Base-by-base conservation (phyloP, 2,888 invertebrate genomes). In the Tetragonula carbonaria region DNA sequence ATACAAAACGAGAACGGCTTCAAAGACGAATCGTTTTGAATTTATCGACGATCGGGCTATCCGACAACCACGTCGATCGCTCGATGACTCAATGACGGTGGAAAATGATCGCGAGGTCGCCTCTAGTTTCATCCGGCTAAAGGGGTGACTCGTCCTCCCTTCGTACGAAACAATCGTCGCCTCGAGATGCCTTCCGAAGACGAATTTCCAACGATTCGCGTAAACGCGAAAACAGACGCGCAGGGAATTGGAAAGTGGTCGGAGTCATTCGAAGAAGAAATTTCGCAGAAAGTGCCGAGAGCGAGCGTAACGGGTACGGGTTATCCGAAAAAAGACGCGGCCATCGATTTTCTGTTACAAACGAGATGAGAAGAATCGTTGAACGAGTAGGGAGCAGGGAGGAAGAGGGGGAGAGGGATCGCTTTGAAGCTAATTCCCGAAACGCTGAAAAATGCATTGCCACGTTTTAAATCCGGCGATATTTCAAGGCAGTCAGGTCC, bases 1-100 rank as follows among this genome's bases (percentile, higher is more conserved):
- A 88, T 89, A 89, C 88, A 92, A 71, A 91, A 91, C 88, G 89
- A 88, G 87, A 63, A 14, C 23, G 51, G 38, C 71, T 33, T 66
- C 68, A n/a, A 77, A 76, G 80, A 74, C n/a, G 79, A 68, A 73
- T 84, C 78, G 68, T 89, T 85, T 63, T 67, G n/a, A 75, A 89
- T 86, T 87, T 79, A 83, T 77, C 72, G 83, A 76, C 85, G 85
- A 78, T 75, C 80, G 70, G 28, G 72, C 28, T 28, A 28, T 28
- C 28, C 28, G 28, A 28, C 28, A 28, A 28, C 28, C 28, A 28
- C 28, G 28, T 28, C 1, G 28, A 28, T 28, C 28, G 8, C 23
- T 28, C 45, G 38, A 59, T 51, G 23, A 59, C 63, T 53, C 33
- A 2, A 28, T 28, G 23, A 63, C 21, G 62, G 23, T 13, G 23